phyloP scores from a whole-genome alignment of 2,888 invertebrate genomes.

The Eristalinus aeneus region DNA sequence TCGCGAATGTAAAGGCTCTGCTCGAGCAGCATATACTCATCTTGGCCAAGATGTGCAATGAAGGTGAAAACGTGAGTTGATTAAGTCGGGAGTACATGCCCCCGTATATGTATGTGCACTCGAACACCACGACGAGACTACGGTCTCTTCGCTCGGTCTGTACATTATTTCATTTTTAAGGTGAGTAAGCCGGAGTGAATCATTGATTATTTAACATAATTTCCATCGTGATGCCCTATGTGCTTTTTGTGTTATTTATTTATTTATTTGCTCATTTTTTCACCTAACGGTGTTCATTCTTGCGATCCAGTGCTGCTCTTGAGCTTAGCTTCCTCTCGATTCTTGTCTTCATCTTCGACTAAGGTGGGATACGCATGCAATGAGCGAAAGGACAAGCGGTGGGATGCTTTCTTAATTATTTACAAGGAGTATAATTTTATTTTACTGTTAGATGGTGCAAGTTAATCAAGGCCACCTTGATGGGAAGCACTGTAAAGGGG shows the following conservation, averaged over 20 bases:
- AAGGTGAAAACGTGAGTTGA: slow-evolving; percentile 35
- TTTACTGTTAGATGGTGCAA: slow-evolving; percentile 3
- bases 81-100: slow-evolving; percentile 23
- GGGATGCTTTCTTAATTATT: slow-evolving; percentile 31
- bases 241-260: neutral
- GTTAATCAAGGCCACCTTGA: slow-evolving; percentile 28
- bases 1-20: neutral
- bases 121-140: neutral
- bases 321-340: neutral
- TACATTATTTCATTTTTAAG: slow-evolving; percentile 50
- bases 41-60: slow-evolving; percentile 35
- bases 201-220: slow-evolving; percentile 68
- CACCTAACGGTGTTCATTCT: neutral
- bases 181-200: slow-evolving; percentile 45
- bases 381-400: neutral
- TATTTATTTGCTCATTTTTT: neutral
- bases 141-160: neutral
- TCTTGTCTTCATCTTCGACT: neutral
- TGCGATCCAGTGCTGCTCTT: neutral
- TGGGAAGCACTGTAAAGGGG: slow-evolving; percentile 7
- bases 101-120: neutral
- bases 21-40: neutral
- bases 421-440: slow-evolving; percentile 16
- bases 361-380: neutral
- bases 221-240: slow-evolving; percentile 1